These are phyloP conservation scores for Ellobium chinense DNA, from an alignment of 2,888 invertebrate species.

Conservation along the genomic window DNA sequence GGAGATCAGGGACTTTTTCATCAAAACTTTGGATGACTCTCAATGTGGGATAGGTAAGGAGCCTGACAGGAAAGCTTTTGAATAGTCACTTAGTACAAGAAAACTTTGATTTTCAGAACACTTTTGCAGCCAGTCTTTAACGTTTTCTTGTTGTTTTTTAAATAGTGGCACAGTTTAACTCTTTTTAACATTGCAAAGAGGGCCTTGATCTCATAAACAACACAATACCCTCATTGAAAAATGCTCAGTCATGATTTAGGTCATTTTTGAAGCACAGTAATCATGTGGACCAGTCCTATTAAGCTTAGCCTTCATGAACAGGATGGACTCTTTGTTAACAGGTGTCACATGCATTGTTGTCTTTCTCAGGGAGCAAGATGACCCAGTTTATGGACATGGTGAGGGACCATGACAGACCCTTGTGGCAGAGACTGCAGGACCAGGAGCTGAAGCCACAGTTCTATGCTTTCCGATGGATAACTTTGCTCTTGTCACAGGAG, in stretches of 20 bases:
- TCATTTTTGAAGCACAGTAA: too few species aligned
- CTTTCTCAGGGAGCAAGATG: constrained; percentile 85
- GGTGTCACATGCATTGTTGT: background rate
- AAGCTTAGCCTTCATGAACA: background rate
- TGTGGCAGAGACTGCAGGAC: constrained; percentile 88
- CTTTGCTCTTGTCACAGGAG: constrained; percentile 96
- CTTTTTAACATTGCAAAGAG: too few species aligned
- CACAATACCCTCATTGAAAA: too few species aligned
- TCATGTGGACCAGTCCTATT: too few species aligned
- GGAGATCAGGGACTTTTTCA: constrained; percentile 96
- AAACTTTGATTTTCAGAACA: too few species aligned
- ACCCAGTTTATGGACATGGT: constrained; percentile 87
- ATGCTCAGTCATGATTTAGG: too few species aligned
- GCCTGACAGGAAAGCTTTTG: too few species aligned
- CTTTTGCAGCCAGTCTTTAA: too few species aligned
- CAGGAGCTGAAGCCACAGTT: constrained; percentile 96
- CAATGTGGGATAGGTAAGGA: constrained; percentile 84
- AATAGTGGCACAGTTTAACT: too few species aligned
- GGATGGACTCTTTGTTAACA: background rate
- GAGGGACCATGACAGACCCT: constrained; percentile 86
- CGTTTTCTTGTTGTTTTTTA: too few species aligned
- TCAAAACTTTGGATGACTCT: constrained; percentile 95
- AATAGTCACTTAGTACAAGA: too few species aligned
- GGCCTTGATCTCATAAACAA: too few species aligned
- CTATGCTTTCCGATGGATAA: constrained; percentile 98